A percentile compares a stretch with the other conserved stretches of the same genome.
Evolutionary conservation across 2,113 vertebrate species (phyloP).

Genomic region (Zosterops lateralis): DNA sequence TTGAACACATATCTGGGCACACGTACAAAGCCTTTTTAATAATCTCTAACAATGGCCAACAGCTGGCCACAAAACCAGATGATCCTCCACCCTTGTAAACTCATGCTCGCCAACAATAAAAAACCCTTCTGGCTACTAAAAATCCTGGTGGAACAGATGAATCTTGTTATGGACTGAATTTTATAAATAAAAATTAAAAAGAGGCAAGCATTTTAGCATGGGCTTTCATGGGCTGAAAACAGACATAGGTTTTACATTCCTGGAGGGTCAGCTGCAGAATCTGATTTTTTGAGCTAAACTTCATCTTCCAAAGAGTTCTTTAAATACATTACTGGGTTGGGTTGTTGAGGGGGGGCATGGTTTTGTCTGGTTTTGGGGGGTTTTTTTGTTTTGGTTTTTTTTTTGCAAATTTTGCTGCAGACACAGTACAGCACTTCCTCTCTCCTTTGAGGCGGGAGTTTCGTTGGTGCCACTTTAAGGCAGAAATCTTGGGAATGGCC

Average conservation of each 20-base stretch:
- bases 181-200: slow-evolving; percentile 59
- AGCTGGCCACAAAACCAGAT: slow-evolving; percentile 65
- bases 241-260: not conserved
- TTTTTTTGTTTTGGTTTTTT: no score
- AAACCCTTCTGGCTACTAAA: slow-evolving; percentile 61
- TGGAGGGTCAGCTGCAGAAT: not conserved
- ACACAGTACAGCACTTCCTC: not conserved
- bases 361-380: no score
- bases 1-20: slow-evolving; percentile 60
- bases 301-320: not conserved
- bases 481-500: not conserved
- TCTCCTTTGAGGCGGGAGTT: not conserved
- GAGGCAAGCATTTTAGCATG: slow-evolving; percentile 19
- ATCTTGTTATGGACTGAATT: slow-evolving; percentile 51
- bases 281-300: not conserved
- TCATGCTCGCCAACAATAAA: slow-evolving; percentile 49
- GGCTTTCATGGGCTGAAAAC: slow-evolving; percentile 1
- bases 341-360: not conserved
- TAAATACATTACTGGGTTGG: not conserved
- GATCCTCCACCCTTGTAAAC: slow-evolving; percentile 54
- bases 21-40: slow-evolving; percentile 47
- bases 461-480: not conserved
- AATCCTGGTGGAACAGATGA: slow-evolving; percentile 50
- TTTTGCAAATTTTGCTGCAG: not conserved
- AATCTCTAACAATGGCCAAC: slow-evolving; percentile 59